These are phyloP conservation scores for Sialia sialis DNA, from an alignment of 2,113 vertebrate species.

Conservation along the genomic window DNA sequence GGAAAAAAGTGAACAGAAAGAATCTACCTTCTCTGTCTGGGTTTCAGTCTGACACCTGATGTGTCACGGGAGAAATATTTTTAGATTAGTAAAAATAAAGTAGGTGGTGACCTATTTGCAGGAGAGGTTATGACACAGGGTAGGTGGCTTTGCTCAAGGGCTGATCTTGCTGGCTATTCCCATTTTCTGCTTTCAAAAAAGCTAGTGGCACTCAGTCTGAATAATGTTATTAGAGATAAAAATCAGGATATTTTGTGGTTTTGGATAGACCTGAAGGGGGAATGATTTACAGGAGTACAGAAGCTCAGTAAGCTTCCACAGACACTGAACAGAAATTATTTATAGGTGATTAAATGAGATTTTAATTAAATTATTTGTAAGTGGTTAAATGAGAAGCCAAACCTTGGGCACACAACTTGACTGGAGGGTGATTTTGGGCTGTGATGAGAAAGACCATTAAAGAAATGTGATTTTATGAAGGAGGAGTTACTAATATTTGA, in stretches of 20 bases:
- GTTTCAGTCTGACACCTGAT: not conserved
- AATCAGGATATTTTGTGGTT: not conserved
- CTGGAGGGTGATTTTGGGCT: not conserved
- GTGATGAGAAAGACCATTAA: not conserved
- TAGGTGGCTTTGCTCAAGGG: not conserved
- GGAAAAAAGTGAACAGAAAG: not conserved
- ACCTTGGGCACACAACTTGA: accelerated
- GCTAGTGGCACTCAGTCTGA: not conserved
- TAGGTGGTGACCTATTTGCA: not conserved
- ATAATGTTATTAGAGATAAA: not conserved
- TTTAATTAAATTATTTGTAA: not conserved
- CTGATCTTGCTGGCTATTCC: not conserved
- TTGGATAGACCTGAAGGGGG: not conserved
- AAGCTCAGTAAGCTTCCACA: not conserved
- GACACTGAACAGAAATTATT: not conserved
- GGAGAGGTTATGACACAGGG: not conserved
- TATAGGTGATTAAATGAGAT: not conserved
- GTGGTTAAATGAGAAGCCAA: not conserved
- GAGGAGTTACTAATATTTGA: not conserved
- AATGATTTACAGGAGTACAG: not conserved
- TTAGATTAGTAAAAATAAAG: not conserved
- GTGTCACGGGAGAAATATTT: not conserved
- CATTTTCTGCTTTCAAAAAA: not conserved
- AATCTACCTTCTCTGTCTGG: not conserved
- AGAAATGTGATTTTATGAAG: not conserved